Conservation (phyloP, 2,888 invertebrate genomes). For the Phytoseiulus persimilis region DNA sequence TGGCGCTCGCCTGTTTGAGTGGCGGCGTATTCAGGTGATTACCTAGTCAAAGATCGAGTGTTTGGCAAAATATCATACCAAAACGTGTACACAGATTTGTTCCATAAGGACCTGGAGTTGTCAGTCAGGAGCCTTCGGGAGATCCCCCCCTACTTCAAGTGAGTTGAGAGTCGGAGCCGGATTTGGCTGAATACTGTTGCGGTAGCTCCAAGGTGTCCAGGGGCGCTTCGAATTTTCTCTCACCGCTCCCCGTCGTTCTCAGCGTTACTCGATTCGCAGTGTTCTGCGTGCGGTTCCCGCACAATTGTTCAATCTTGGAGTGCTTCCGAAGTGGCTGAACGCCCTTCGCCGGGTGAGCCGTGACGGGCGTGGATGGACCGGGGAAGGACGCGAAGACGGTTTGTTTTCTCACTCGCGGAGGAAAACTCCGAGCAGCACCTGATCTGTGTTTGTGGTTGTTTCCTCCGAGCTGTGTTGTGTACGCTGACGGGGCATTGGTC, state of each 20-base stretch:
- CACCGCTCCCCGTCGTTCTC: background rate
- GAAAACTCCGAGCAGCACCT: background rate
- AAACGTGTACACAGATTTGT: too few relatives aligned
- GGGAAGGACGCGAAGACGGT: too few relatives aligned
- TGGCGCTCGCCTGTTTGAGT: too few relatives aligned
- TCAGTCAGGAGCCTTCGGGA: background rate
- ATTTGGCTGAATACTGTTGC: background rate
- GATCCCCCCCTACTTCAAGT: background rate
- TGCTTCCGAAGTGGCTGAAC: too few relatives aligned
- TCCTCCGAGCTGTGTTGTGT: background rate
- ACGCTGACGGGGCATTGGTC: background rate
- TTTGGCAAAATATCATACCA: background rate
- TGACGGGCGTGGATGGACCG: too few relatives aligned
- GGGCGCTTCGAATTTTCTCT: background rate
- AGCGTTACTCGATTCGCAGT: background rate
- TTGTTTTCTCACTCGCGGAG: background rate
- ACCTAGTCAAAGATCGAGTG: too few relatives aligned
- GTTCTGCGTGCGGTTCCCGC: too few relatives aligned
- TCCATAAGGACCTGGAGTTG: too few relatives aligned
- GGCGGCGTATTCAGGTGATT: too few relatives aligned
- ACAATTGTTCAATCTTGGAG: too few relatives aligned
- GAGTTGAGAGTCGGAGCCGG: background rate
- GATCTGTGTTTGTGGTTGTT: background rate
- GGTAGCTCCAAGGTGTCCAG: background rate
- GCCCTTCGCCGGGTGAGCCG: too few relatives aligned